These are phyloP conservation scores for Sturmia bella DNA, from an alignment of 2,888 invertebrate genomes.

Conservation along the genomic window DNA sequence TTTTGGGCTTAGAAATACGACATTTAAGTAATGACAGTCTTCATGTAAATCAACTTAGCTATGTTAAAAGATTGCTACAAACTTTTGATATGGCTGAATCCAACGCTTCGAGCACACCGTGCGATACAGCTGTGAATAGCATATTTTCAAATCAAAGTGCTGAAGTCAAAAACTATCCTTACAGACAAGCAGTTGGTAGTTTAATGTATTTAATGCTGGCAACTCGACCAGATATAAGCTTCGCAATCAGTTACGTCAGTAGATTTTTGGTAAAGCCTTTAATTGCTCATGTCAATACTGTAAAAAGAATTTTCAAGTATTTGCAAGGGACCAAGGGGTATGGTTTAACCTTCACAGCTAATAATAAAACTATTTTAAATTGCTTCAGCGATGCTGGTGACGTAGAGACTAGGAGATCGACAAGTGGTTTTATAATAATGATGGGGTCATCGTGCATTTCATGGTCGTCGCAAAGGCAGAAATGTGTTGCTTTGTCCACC, in stretches of 20 bases:
- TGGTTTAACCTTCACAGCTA: constrained; percentile 9
- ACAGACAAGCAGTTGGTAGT: constrained; percentile 48
- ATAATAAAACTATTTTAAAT: constrained; percentile 38
- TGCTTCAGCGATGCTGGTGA: constrained; percentile 63
- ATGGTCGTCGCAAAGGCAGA: constrained; percentile 60
- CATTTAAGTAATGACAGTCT: constrained; percentile 36
- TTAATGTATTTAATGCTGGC: constrained; percentile 48
- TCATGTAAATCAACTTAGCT: constrained; percentile 35
- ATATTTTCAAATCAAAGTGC: constrained; percentile 26
- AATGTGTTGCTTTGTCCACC: constrained; percentile 52
- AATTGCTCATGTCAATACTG: constrained; percentile 42
- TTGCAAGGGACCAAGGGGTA: constrained; percentile 35
- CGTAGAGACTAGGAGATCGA: constrained; percentile 41
- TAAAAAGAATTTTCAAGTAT: constrained; percentile 45
- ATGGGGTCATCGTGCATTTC: constrained; percentile 46
- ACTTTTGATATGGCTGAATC: constrained; percentile 33
- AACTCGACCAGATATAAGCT: constrained; percentile 45
- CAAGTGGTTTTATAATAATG: constrained; percentile 53
- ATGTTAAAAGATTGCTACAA: constrained; percentile 28
- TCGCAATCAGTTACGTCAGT: constrained; percentile 42
- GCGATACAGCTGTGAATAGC: constrained; percentile 32
- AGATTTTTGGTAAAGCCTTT: constrained; percentile 43
- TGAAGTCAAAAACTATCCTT: constrained; percentile 34
- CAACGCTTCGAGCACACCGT: constrained; percentile 31
- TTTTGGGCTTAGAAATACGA: constrained; percentile 41